Evolutionary conservation across 2,888 invertebrate species (phyloP).

Genomic region (Lasioglossum lativentre): DNA sequence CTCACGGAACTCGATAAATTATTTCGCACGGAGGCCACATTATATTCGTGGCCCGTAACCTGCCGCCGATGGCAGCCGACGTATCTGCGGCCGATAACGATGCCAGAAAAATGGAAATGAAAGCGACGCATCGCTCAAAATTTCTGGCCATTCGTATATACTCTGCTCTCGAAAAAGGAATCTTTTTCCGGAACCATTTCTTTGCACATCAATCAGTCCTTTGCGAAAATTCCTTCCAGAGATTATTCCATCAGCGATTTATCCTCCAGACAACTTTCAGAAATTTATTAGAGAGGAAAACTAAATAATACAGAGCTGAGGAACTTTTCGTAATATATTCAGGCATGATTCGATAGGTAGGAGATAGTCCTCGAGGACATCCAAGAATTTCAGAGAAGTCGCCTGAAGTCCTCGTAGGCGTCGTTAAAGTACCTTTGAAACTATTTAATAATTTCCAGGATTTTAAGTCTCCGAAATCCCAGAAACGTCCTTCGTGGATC

Average conservation of each 20-base stretch:
- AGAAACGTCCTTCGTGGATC: not conserved
- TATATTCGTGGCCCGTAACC: slow-evolving; percentile 32
- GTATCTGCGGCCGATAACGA: not conserved
- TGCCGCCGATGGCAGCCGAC: not conserved
- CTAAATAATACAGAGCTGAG: too few relatives aligned
- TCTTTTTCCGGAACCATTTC: not conserved
- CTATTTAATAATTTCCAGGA: not conserved
- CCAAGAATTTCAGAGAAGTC: not conserved
- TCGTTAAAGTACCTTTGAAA: not conserved
- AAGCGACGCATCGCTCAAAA: not conserved
- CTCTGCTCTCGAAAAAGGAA: not conserved
- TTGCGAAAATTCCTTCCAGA: too few relatives aligned
- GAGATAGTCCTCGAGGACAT: not conserved
- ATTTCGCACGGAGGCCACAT: slow-evolving; percentile 43
- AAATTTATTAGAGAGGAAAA: not conserved
- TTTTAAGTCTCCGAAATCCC: not conserved
- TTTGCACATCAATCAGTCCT: not conserved
- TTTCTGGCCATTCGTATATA: not conserved
- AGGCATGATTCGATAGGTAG: too few relatives aligned
- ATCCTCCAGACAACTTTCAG: not conserved
- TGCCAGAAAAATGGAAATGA: not conserved
- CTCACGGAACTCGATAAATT: slow-evolving; percentile 47
- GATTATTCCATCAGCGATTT: too few relatives aligned
- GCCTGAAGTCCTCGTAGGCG: not conserved
- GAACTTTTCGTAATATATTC: too few relatives aligned